Conservation (phyloP, 2,888 invertebrate genomes). For the Minunthozetes semirufus region DNA sequence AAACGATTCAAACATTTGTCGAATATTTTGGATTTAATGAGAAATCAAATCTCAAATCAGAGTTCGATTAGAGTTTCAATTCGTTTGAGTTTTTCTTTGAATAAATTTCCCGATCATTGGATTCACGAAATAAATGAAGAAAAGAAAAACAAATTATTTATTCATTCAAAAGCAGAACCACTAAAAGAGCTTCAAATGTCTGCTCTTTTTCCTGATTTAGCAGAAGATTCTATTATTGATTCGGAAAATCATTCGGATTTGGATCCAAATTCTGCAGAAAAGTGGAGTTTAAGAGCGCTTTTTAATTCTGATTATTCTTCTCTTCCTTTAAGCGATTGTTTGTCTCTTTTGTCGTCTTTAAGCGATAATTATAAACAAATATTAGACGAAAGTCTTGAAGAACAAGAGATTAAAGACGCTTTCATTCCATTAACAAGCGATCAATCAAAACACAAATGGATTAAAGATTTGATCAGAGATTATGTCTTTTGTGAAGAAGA, state of each 20-base stretch:
- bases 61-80: too few relatives aligned
- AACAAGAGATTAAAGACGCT: too few relatives aligned
- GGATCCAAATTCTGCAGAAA: constrained; percentile 67
- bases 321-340: background rate
- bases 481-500: too few relatives aligned
- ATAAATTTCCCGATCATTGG: too few relatives aligned
- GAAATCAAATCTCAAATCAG: too few relatives aligned
- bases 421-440: too few relatives aligned
- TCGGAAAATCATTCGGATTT: constrained; percentile 74
- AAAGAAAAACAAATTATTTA: too few relatives aligned
- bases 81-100: background rate
- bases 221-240: constrained; percentile 78
- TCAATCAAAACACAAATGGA: too few relatives aligned
- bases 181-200: constrained; percentile 57
- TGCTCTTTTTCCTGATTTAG: constrained; percentile 77
- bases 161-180: background rate
- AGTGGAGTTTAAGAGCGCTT: constrained; percentile 58
- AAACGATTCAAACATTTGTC: constrained; percentile 48
- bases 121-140: too few relatives aligned
- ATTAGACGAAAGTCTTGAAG: too few relatives aligned
- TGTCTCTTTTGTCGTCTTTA: background rate
- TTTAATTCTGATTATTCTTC: constrained; percentile 50
- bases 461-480: too few relatives aligned
- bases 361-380: background rate
- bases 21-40: too few relatives aligned